Percentiles rank a stretch among this genome's conserved stretches.
Evolutionary conservation across 2,797 vertebrate genomes (phyloP).

Genomic region (Sebastes matsubarae): DNA sequence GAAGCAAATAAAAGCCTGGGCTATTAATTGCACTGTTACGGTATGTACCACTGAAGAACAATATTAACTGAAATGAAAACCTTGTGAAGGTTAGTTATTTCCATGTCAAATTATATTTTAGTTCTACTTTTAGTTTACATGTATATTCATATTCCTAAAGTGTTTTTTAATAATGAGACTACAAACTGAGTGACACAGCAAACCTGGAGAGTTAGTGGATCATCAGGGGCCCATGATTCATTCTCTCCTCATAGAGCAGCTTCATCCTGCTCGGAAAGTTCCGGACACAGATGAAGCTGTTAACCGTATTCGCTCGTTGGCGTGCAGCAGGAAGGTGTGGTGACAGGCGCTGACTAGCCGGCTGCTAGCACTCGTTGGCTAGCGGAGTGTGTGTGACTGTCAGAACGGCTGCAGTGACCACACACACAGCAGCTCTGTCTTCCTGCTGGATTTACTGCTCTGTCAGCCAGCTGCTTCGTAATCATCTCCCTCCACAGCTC

Average conservation of each 20-base stretch:
- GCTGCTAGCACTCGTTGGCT: not conserved
- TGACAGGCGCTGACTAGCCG: not conserved
- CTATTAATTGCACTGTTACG: too few relatives aligned
- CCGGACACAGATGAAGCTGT: not conserved
- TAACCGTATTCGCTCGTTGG: not conserved
- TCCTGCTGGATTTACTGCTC: slow-evolving; percentile 10
- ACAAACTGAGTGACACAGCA: not conserved
- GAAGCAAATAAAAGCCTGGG: not conserved
- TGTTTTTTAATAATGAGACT: not conserved
- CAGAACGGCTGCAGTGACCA: slow-evolving; percentile 6
- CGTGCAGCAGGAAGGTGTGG: not conserved
- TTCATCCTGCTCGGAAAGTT: not conserved
- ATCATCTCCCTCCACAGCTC: not conserved
- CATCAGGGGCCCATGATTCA: not conserved
- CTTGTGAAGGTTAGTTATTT: not conserved
- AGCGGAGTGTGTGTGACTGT: not conserved
- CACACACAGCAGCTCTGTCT: slow-evolving; percentile 7
- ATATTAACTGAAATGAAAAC: too few relatives aligned
- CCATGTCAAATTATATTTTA: too few relatives aligned
- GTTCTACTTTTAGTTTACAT: not conserved
- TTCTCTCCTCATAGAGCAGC: not conserved
- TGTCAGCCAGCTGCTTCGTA: slow-evolving; percentile 5
- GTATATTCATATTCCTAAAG: not conserved
- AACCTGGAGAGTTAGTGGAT: not conserved
- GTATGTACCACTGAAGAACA: too few relatives aligned